phyloP scores from a whole-genome alignment of 2,888 invertebrate genomes.

The Melinaea marsaeus region DNA sequence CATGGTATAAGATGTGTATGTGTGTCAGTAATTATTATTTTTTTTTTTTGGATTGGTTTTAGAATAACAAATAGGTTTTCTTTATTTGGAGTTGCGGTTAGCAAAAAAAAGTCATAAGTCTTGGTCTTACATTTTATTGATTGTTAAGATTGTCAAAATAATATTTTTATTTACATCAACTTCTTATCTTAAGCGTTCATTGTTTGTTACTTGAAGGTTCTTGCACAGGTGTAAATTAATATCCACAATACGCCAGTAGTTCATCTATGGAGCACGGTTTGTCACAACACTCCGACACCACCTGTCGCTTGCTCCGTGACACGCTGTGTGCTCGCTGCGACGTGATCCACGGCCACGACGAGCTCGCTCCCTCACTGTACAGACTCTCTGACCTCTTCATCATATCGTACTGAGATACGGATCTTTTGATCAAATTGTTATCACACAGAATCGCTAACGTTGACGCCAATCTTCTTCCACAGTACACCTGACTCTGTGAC shows the following conservation, averaged over 20 bases:
- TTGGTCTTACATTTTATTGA: too few relatives aligned
- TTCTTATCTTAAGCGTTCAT: too few relatives aligned
- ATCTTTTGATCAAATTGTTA: slow-evolving; percentile 24
- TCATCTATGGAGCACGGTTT: slow-evolving; percentile 39
- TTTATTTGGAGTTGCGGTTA: too few relatives aligned
- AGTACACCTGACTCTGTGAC: slow-evolving; percentile 26
- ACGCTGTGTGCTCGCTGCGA: slow-evolving; percentile 24
- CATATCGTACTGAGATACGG: not conserved
- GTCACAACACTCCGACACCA: slow-evolving; percentile 42
- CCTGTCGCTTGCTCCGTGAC: slow-evolving; percentile 35
- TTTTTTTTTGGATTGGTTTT: too few relatives aligned
- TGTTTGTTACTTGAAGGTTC: too few relatives aligned
- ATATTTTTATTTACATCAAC: too few relatives aligned
- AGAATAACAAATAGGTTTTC: too few relatives aligned
- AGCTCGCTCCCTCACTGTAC: not conserved
- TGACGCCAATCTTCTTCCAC: slow-evolving; percentile 34
- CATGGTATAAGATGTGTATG: too few relatives aligned
- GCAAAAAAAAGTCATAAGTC: too few relatives aligned
- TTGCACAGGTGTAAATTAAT: slow-evolving; percentile 5
- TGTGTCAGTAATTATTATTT: too few relatives aligned
- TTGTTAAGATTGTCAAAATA: too few relatives aligned
- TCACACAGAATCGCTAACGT: slow-evolving; percentile 24
- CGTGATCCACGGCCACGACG: slow-evolving; percentile 32
- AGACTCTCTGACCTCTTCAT: not conserved
- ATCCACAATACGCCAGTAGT: slow-evolving; percentile 38